Conservation (phyloP, 1,140 invertebrate species). For the Popillia japonica region DNA sequence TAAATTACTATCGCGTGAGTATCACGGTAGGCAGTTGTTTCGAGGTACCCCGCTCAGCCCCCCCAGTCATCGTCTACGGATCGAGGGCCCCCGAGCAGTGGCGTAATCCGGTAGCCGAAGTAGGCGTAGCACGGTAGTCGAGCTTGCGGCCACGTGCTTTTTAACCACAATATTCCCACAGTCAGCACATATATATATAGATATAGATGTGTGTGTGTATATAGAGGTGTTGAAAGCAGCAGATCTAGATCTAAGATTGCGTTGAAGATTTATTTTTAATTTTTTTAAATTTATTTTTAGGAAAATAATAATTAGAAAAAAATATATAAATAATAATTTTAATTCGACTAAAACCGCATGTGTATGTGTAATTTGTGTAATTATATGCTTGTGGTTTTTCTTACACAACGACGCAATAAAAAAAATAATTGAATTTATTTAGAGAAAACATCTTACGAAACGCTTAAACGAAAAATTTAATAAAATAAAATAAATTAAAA, state of each 20-base stretch:
- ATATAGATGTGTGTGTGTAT: no score
- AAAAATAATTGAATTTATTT: background rate
- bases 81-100: conserved; percentile 35
- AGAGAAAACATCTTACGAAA: background rate
- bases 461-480: background rate
- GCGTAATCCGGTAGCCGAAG: conserved; percentile 46
- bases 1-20: conserved; percentile 42
- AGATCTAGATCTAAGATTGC: no score
- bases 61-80: background rate
- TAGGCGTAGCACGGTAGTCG: conserved; percentile 48
- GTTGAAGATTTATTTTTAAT: no score
- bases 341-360: no score
- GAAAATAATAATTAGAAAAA: no score
- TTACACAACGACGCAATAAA: background rate
- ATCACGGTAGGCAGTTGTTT: conserved; percentile 41
- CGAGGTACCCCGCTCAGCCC: background rate
- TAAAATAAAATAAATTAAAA: background rate
- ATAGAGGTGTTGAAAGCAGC: no score
- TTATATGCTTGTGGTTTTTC: background rate
- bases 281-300: no score
- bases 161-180: conserved; percentile 40
- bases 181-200: background rate
- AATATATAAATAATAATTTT: no score
- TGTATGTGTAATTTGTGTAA: background rate
- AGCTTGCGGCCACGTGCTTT: conserved; percentile 42